These are phyloP conservation scores for Orthosia cruda DNA, from an alignment of 2,888 invertebrate genomes.

Conservation along the genomic window DNA sequence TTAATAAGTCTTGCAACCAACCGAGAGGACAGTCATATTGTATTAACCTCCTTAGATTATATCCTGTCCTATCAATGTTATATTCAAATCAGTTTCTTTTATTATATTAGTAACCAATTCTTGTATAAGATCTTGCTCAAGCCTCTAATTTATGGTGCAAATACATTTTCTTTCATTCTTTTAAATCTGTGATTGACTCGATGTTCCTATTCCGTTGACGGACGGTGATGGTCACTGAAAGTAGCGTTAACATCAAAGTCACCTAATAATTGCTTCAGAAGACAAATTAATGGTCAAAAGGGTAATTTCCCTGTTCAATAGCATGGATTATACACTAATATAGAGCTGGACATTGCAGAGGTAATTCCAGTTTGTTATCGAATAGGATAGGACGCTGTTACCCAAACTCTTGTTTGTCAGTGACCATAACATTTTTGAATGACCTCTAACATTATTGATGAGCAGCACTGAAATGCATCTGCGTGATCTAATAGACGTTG, in stretches of 20 bases:
- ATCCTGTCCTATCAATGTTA: neutral
- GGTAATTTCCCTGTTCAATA: neutral
- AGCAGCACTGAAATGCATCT: neutral
- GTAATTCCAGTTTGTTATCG: neutral
- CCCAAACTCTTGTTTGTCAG: neutral
- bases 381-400: neutral
- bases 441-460: neutral
- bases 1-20: neutral
- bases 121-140: too few species aligned
- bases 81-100: neutral
- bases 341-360: too few species aligned
- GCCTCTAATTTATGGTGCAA: too few species aligned
- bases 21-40: neutral
- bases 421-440: too few species aligned
- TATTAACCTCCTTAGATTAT: slow-evolving; percentile 1
- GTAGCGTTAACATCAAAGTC: neutral
- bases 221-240: neutral
- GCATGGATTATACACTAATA: neutral
- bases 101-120: neutral
- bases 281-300: slow-evolving; percentile 14
- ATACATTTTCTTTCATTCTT: too few species aligned
- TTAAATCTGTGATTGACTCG: too few species aligned
- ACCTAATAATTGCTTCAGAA: neutral
- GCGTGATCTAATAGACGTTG: neutral
- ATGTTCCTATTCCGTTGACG: neutral